These are phyloP conservation scores for Cotesia congregata DNA, from an alignment of 2,888 invertebrate genomes.

Conservation along the genomic window DNA sequence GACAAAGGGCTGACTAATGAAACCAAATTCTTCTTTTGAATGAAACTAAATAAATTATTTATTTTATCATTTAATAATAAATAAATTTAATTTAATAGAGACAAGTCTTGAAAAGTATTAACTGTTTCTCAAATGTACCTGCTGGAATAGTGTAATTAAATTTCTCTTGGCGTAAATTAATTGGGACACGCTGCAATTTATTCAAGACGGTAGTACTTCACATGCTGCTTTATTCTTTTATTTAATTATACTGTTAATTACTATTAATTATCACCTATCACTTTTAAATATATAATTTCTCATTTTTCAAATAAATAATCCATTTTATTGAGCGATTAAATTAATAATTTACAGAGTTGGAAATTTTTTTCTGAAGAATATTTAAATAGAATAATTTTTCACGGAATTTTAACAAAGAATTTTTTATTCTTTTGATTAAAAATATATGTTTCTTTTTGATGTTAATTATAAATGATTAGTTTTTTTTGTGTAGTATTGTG, in stretches of 20 bases:
- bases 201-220: not conserved
- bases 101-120: conserved; percentile 28
- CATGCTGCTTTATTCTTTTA: not conserved
- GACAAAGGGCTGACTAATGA: conserved; percentile 7
- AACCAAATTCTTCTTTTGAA: not conserved
- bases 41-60: not conserved
- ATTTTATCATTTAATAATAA: not conserved
- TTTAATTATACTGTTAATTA: not conserved
- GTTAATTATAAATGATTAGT: too few species aligned
- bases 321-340: too few species aligned
- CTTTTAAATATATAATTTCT: not conserved
- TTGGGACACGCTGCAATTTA: not conserved
- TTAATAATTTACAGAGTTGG: too few species aligned
- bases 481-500: too few species aligned
- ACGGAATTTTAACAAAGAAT: too few species aligned
- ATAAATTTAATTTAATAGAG: not conserved
- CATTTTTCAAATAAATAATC: not conserved
- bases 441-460: too few species aligned
- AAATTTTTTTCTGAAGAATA: too few species aligned
- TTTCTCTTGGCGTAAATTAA: not conserved
- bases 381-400: too few species aligned
- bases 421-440: too few species aligned
- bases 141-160: not conserved
- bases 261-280: not conserved
- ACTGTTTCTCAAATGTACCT: conserved; percentile 20